These are phyloP conservation scores for Halcyon badia DNA, from an alignment of 2,797 vertebrate genomes.

Conservation along the genomic window DNA sequence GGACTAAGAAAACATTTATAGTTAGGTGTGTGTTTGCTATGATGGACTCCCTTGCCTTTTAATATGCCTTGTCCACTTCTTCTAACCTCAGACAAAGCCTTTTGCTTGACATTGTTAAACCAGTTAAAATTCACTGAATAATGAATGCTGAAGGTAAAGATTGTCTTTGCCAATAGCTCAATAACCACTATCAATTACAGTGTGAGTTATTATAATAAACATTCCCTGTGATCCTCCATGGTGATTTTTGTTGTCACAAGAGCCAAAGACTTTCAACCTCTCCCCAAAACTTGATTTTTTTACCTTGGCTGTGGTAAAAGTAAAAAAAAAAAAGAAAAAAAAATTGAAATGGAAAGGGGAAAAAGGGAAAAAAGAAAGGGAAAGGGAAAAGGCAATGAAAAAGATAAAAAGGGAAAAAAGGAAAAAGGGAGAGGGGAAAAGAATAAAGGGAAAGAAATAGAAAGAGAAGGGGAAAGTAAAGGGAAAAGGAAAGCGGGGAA, in stretches of 20 bases:
- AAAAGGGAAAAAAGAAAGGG: rapidly evolving
- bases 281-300: neutral
- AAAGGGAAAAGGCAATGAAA: rapidly evolving
- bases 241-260: neutral
- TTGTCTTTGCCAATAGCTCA: neutral
- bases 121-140: neutral
- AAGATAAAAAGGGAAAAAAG: neutral
- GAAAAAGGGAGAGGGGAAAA: neutral
- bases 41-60: neutral
- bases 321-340: neutral
- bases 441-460: neutral
- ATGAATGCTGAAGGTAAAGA: neutral
- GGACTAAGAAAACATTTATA: neutral
- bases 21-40: neutral
- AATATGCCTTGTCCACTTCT: neutral
- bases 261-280: neutral
- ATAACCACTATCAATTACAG: neutral
- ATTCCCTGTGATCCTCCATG: neutral
- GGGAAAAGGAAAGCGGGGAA: neutral
- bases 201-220: neutral
- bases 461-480: rapidly evolving
- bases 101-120: neutral
- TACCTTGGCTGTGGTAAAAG: neutral
- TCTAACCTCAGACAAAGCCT: neutral
- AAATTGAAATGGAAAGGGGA: neutral